Evolutionary conservation across 2,113 vertebrate genomes (phyloP), one percentile per base, ranked within the genome.

Genomic region (Pterophyllum scalare): DNA sequence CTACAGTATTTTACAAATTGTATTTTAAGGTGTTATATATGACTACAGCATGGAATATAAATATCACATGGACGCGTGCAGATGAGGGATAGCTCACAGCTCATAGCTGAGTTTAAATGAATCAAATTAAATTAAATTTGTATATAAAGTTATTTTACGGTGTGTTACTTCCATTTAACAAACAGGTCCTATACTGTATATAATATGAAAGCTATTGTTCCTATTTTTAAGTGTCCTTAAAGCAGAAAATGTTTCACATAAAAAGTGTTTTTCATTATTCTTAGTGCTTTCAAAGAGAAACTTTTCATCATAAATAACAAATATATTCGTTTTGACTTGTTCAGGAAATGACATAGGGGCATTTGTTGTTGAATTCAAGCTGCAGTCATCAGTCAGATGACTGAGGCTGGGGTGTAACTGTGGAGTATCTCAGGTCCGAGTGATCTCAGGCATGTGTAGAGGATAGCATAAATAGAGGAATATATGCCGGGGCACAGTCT

Each of bases 401-500:
- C 35, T 46, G 24, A 75, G 0, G 13, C n/a, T 75, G 78, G 80
- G 83, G 85, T 75, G 65, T 46, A 77, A 62, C 33, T 24, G 61
- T 49, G 49, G 82, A 81, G 61, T 74, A 59, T 77, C 79, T 54
- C 7, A 85, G 72, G 85, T 85, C 87, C 54, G 77, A 82, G 82
- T 74, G 77, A 82, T 89, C 74, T 88, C 49, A 87, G 90, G 81
- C 83, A 85, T 90, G 93, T 89, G 93, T 87, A 74, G 33, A 33
- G 33, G 33, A 33, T 33, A 91, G 89, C 91, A 95, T 95, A 95
- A 95, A 94, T 76, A 94, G 87, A 91, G 84, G 94, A 96, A 95
- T 95, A 94, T 94, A 95, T 95, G 95, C 1, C 75, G 38, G 81
- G 89, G 87, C 95, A 94, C 93, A 95, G 86, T 93, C 92, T 93